Percentiles rank a stretch among this genome's conserved stretches.
These are phyloP conservation scores for Gallinago jamesoni DNA, from an alignment of 2,113 vertebrate species.

Conservation along the genomic window DNA sequence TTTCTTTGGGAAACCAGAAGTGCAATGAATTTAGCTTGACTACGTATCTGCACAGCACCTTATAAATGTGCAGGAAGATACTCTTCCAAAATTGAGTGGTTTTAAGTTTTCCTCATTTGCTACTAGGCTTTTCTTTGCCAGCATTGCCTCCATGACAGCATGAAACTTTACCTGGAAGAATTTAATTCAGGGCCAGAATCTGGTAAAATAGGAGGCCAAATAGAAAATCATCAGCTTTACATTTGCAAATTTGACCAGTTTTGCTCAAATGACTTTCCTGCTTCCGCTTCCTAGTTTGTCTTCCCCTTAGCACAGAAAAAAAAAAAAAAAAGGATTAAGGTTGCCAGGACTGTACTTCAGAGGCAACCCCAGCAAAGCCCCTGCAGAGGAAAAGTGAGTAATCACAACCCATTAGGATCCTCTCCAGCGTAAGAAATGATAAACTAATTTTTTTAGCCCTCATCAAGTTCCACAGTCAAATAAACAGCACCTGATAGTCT, in stretches of 20 bases:
- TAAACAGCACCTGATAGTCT: background rate
- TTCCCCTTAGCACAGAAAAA: background rate
- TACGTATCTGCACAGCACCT: background rate
- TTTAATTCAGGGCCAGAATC: background rate
- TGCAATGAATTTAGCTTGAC: background rate
- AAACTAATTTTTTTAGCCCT: background rate
- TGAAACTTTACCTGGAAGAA: background rate
- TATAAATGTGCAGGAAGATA: background rate
- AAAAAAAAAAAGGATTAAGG: background rate
- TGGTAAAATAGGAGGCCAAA: background rate
- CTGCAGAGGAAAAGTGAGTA: background rate
- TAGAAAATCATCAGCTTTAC: background rate
- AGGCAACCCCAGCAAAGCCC: background rate
- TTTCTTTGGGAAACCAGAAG: background rate
- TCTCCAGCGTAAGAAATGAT: background rate
- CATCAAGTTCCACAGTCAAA: background rate
- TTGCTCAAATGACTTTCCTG: background rate
- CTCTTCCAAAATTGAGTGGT: background rate
- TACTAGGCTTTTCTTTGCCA: background rate
- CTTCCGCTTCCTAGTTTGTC: background rate
- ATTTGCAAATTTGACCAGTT: background rate
- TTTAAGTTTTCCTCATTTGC: background rate
- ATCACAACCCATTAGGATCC: background rate
- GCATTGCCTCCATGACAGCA: background rate
- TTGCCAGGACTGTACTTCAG: background rate